A percentile compares a stretch with the other conserved stretches of the same genome.
These are phyloP conservation scores for Haliclona indistincta DNA, from an alignment of 37 sponge, comb jelly and placozoan genomes.

Conservation along the genomic window DNA sequence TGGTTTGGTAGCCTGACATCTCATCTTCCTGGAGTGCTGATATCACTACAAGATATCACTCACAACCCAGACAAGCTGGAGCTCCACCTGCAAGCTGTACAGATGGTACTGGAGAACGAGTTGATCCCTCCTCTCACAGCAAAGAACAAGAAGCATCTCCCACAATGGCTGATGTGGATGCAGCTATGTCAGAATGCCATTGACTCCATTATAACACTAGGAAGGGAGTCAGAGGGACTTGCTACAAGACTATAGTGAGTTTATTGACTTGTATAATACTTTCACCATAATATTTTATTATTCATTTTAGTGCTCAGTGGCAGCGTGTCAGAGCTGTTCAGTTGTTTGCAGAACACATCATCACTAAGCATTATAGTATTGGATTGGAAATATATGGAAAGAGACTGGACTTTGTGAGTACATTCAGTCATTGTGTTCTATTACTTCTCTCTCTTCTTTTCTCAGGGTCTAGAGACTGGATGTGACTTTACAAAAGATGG, in stretches of 20 bases:
- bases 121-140: not conserved
- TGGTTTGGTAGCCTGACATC: constrained; percentile 54
- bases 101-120: not conserved
- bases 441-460: no score
- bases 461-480: constrained; percentile 20
- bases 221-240: not conserved
- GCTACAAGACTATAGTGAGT: not conserved
- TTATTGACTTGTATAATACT: not conserved
- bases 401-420: constrained; percentile 32
- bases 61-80: not conserved
- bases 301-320: constrained; percentile 42
- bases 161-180: constrained; percentile 13
- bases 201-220: constrained; percentile 11
- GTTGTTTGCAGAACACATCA: constrained; percentile 60
- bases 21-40: constrained; percentile 35
- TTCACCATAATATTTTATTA: not conserved
- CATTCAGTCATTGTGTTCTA: constrained; percentile 1
- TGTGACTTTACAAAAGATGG: constrained; percentile 22
- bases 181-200: constrained; percentile 25
- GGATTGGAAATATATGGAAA: constrained; percentile 29
- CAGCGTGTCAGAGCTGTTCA: constrained; percentile 47
- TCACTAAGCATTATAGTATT: constrained; percentile 30
- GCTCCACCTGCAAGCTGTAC: constrained; percentile 25
- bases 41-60: not conserved
- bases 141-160: not conserved